phyloP scores from a whole-genome alignment of 2,797 vertebrate genomes.

The Linurgus olivaceus region DNA sequence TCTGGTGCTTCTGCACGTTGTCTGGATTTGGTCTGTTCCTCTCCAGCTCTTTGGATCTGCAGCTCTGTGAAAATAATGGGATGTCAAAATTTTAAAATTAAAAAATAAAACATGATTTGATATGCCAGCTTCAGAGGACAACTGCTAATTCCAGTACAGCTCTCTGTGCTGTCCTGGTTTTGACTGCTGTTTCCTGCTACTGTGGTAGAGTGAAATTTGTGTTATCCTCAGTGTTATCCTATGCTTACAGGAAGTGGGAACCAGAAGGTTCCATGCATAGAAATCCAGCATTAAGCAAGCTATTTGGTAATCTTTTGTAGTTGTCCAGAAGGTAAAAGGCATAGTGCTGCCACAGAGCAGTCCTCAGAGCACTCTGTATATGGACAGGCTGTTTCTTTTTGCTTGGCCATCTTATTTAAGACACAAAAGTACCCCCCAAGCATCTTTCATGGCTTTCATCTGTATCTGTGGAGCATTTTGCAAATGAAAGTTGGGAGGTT shows the following conservation, averaged over 20 bases:
- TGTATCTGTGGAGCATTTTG: background rate
- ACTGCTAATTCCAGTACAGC: background rate
- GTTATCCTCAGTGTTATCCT: background rate
- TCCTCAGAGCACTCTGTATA: background rate
- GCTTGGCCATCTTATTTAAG: background rate
- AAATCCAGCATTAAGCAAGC: background rate
- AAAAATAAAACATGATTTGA: background rate
- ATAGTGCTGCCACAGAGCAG: background rate
- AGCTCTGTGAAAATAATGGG: background rate
- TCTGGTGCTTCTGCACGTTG: background rate
- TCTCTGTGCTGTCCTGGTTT: background rate
- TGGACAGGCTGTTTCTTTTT: background rate
- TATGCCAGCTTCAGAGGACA: background rate
- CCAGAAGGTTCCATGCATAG: background rate
- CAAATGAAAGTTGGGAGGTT: background rate
- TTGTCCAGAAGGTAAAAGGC: slow-evolving; percentile 19
- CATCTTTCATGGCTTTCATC: background rate
- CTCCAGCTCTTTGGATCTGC: background rate
- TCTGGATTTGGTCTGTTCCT: background rate
- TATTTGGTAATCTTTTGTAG: background rate
- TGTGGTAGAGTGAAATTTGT: background rate
- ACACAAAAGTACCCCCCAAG: background rate
- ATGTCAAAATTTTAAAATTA: background rate
- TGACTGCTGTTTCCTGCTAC: background rate
- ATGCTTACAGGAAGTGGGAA: background rate